Evolutionary conservation across 2,797 vertebrate genomes (phyloP).

Genomic region (Typhlichthys subterraneus): DNA sequence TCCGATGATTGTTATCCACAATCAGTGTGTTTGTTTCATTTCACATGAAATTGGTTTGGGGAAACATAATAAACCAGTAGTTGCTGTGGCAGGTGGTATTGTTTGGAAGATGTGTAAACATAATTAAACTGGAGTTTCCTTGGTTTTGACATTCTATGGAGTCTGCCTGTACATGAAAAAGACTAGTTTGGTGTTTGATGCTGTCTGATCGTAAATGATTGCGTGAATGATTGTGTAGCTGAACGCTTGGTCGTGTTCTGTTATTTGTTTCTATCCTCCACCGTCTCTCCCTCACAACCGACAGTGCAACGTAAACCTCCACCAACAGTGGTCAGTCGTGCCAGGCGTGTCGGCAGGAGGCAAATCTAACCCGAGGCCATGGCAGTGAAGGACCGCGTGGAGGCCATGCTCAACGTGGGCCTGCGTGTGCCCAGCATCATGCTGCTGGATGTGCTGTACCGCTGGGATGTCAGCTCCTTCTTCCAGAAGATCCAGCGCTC

Average conservation of each 20-base stretch:
- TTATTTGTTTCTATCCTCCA: neutral
- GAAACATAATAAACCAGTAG: no score
- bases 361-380: constrained; percentile 71
- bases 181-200: constrained; percentile 1
- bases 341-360: constrained; percentile 43
- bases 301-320: constrained; percentile 38
- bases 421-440: constrained; percentile 97
- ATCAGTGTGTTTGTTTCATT: neutral
- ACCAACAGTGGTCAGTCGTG: constrained; percentile 59
- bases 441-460: constrained; percentile 95
- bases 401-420: constrained; percentile 96
- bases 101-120: no score
- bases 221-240: neutral
- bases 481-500: constrained; percentile 99
- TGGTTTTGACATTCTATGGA: neutral
- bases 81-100: no score
- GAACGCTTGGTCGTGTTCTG: no score
- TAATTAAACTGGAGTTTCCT: neutral
- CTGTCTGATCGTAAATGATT: constrained; percentile 1
- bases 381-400: constrained; percentile 93
- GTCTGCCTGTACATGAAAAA: neutral
- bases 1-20: no score
- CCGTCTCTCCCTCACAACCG: constrained; percentile 32
- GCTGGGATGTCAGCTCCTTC: constrained; percentile 98
- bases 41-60: no score